Conservation (phyloP, 1,140 invertebrate species). For the Maniola jurtina region DNA sequence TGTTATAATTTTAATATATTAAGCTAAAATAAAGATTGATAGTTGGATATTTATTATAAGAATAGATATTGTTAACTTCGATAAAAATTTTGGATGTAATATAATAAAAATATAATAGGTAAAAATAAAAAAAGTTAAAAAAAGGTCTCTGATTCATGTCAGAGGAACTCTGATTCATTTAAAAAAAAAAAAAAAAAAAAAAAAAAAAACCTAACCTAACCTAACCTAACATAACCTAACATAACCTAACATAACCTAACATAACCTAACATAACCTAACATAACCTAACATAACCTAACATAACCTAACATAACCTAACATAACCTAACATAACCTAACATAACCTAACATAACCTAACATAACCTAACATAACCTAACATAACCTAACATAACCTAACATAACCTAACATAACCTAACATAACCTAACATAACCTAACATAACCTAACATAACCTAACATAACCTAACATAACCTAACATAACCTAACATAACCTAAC, state of each 20-base stretch:
- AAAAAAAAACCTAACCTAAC: slow-evolving; percentile 22
- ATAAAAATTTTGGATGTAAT: no score
- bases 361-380: slow-evolving; percentile 38
- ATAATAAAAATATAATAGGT: no score
- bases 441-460: slow-evolving; percentile 39
- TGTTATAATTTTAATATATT: no score
- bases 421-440: slow-evolving; percentile 39
- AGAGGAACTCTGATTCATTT: no score
- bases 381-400: slow-evolving; percentile 38
- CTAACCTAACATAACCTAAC: slow-evolving; percentile 42
- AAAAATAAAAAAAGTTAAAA: no score
- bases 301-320: slow-evolving; percentile 38
- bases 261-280: slow-evolving; percentile 40
- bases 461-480: slow-evolving; percentile 35
- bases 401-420: slow-evolving; percentile 41
- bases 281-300: slow-evolving; percentile 41
- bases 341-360: slow-evolving; percentile 35
- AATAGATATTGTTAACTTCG: no score
- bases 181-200: no score
- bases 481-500: slow-evolving; percentile 10
- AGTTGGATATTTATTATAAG: no score
- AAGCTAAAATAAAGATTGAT: no score
- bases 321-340: slow-evolving; percentile 32
- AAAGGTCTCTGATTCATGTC: no score
- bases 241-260: slow-evolving; percentile 42